Conservation (phyloP, 2,113 vertebrate species). For the Alexandromys fortis region DNA sequence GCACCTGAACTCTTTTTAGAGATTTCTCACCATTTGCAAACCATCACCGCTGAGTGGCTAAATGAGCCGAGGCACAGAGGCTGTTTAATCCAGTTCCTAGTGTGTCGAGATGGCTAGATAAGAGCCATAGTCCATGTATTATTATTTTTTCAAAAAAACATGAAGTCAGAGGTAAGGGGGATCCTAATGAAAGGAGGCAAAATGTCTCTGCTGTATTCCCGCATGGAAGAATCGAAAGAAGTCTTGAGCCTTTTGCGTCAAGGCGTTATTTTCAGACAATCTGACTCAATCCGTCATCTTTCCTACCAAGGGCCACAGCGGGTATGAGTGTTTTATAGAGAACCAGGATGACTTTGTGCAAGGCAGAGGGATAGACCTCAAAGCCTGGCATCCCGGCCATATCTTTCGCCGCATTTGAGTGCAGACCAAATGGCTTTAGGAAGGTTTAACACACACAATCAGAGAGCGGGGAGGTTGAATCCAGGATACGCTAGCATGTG, state of each 20-base stretch:
- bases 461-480: not conserved
- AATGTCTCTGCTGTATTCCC: not conserved
- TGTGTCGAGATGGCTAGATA: not conserved
- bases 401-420: fast-evolving
- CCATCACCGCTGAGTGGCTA: not conserved
- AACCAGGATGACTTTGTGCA: not conserved
- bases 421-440: not conserved
- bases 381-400: not conserved
- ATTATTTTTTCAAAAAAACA: not conserved
- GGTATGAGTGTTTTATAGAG: not conserved
- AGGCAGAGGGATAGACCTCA: not conserved
- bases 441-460: fast-evolving
- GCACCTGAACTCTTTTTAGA: not conserved
- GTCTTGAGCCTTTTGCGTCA: not conserved
- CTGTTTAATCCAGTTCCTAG: too few relatives aligned
- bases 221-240: not conserved
- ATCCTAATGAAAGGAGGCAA: not conserved
- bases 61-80: not conserved
- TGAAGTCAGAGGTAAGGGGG: not conserved
- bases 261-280: not conserved
- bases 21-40: not conserved
- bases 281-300: not conserved
- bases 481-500: not conserved
- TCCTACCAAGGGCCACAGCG: not conserved
- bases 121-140: not conserved